Conservation (phyloP, 2,888 invertebrate species). For the Acholoe squamosa region DNA sequence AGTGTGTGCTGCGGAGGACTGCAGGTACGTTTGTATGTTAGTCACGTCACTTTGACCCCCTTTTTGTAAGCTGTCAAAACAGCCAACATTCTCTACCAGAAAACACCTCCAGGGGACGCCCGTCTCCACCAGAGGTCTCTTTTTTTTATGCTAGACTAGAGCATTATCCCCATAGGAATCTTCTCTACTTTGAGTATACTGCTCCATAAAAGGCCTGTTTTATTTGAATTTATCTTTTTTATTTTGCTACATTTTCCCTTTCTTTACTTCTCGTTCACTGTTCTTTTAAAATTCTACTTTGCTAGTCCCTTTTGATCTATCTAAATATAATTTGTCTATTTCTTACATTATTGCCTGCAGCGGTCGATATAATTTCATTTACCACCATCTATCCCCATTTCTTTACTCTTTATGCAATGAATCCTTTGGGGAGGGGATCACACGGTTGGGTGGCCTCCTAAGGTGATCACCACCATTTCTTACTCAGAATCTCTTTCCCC, state of each 20-base stretch:
- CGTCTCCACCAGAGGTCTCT: neutral
- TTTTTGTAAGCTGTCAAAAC: slow-evolving; percentile 21
- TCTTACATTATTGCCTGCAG: too few relatives aligned
- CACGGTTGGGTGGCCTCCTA: too few relatives aligned
- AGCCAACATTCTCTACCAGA: neutral
- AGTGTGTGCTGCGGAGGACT: neutral
- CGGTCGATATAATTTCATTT: too few relatives aligned
- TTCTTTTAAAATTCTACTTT: too few relatives aligned
- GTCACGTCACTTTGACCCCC: neutral
- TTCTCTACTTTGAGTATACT: slow-evolving; percentile 1
- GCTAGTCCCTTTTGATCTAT: too few relatives aligned
- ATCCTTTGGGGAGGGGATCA: too few relatives aligned
- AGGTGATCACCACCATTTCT: too few relatives aligned
- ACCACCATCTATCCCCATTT: too few relatives aligned
- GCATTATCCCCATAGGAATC: neutral
- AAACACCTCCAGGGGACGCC: neutral
- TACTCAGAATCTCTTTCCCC: too few relatives aligned
- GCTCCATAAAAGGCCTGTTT: neutral
- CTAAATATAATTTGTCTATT: too few relatives aligned
- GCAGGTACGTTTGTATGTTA: slow-evolving; percentile 8
- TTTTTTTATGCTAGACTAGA: neutral
- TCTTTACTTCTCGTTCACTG: too few relatives aligned
- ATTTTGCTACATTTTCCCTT: neutral
- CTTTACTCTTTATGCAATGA: too few relatives aligned
- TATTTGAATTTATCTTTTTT: neutral